Evolutionary conservation across 2,113 vertebrate genomes (phyloP).

Genomic region (Monopterus albus): DNA sequence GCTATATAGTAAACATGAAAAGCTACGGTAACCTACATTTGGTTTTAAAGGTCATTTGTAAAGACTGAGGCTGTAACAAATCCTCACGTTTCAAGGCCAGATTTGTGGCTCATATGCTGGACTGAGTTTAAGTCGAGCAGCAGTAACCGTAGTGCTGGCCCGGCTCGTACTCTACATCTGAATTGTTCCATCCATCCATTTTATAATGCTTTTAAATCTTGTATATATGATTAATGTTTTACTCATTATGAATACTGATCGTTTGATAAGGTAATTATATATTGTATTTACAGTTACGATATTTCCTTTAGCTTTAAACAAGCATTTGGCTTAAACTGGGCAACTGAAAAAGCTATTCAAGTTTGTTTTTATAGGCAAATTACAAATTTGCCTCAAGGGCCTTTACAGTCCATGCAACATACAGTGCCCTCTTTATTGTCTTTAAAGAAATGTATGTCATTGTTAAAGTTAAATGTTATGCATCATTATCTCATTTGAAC

Average conservation of each 20-base stretch:
- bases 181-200: too few species aligned
- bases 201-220: neutral
- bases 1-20: conserved; percentile 12
- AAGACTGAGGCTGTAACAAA: conserved; percentile 44
- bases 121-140: conserved; percentile 7
- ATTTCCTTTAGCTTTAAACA: neutral
- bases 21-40: conserved; percentile 40
- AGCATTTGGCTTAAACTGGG: too few species aligned
- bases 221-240: neutral
- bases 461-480: too few species aligned
- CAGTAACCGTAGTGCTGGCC: conserved; percentile 7
- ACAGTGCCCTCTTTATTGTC: too few species aligned
- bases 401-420: too few species aligned
- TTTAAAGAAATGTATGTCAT: too few species aligned
- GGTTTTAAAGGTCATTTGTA: conserved; percentile 49
- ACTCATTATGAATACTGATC: neutral
- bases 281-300: neutral
- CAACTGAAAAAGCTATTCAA: too few species aligned
- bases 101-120: conserved; percentile 43
- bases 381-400: too few species aligned
- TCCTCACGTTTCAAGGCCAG: conserved; percentile 62
- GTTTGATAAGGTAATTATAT: neutral
- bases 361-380: too few species aligned
- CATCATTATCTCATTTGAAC: too few species aligned
- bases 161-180: neutral